phyloP scores from a whole-genome alignment of 2,113 vertebrate genomes.

The Mustela lutreola region DNA sequence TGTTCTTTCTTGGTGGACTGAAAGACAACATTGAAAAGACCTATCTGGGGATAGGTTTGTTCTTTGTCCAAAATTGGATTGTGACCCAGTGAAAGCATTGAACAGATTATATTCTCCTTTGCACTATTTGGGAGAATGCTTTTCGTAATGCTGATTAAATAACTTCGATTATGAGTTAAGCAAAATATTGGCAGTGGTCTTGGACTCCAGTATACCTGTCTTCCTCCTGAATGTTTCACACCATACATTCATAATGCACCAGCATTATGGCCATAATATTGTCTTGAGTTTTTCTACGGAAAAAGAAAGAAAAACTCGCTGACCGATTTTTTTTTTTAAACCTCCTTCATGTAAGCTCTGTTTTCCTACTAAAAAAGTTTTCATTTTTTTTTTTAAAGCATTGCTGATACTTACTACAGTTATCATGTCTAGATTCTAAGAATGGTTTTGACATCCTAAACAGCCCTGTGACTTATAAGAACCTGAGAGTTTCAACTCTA shows the following conservation, averaged over 20 bases:
- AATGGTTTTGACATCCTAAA: conserved; percentile 58
- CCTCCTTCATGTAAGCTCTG: conserved; percentile 55
- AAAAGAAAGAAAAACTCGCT: conserved; percentile 17
- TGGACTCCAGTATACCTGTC: neutral
- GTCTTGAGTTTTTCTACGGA: conserved; percentile 40
- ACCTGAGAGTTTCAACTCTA: conserved; percentile 3
- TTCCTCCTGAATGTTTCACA: neutral
- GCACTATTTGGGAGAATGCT: conserved; percentile 18
- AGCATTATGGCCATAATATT: neutral
- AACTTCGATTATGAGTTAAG: conserved; percentile 40
- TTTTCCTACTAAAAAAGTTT: conserved; percentile 59
- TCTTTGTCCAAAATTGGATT: conserved; percentile 35
- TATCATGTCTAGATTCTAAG: conserved; percentile 59
- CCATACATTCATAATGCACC: neutral
- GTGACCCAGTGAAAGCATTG: neutral
- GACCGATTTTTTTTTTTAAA: conserved; percentile 43
- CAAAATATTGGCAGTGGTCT: neutral
- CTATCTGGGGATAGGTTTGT: neutral
- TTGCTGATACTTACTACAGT: conserved; percentile 13
- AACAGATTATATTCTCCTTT: neutral
- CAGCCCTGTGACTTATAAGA: neutral
- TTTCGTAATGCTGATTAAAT: conserved; percentile 50
- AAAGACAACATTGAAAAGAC: neutral
- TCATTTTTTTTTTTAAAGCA: neutral
- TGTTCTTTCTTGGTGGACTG: conserved; percentile 6